Percentiles rank a stretch among this genome's conserved stretches.
phyloP scores from a whole-genome alignment of 2,797 vertebrate species.

The Sphenodon punctatus region DNA sequence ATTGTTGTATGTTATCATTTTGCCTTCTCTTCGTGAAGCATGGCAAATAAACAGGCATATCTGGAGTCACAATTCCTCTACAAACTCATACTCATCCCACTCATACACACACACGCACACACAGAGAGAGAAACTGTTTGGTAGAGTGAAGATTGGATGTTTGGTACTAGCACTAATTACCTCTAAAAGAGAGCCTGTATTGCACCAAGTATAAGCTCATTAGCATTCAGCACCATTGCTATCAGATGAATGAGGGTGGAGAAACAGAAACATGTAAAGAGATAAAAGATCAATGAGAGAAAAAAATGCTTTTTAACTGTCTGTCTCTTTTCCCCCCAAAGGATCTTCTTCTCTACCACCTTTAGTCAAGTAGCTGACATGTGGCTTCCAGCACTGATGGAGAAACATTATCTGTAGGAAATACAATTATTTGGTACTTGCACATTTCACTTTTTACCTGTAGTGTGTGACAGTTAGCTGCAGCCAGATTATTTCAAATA shows the following conservation, averaged over 20 bases:
- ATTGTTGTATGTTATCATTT: not conserved
- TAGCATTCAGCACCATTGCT: constrained; percentile 10
- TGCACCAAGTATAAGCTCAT: not conserved
- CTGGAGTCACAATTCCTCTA: not conserved
- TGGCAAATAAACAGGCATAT: constrained; percentile 14
- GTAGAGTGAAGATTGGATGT: not conserved
- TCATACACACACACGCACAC: not conserved
- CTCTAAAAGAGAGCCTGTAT: not conserved
- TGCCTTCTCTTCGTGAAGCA: not conserved
- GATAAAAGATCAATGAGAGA: constrained; percentile 2
- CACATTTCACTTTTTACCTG: not conserved
- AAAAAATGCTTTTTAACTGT: constrained; percentile 1
- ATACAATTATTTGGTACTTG: not conserved
- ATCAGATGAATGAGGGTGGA: not conserved
- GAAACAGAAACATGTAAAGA: constrained; percentile 5
- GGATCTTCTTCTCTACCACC: not conserved
- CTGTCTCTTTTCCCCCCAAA: constrained; percentile 2
- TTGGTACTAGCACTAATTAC: constrained; percentile 43
- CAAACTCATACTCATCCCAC: not conserved
- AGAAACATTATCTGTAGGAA: not conserved
- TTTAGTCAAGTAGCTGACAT: not conserved
- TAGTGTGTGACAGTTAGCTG: not conserved
- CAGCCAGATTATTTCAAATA: constrained; percentile 9
- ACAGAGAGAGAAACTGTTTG: not conserved
- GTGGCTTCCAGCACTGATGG: not conserved